Evolutionary conservation across 2,888 invertebrate genomes (phyloP).

Genomic region (Spodoptera picta): DNA sequence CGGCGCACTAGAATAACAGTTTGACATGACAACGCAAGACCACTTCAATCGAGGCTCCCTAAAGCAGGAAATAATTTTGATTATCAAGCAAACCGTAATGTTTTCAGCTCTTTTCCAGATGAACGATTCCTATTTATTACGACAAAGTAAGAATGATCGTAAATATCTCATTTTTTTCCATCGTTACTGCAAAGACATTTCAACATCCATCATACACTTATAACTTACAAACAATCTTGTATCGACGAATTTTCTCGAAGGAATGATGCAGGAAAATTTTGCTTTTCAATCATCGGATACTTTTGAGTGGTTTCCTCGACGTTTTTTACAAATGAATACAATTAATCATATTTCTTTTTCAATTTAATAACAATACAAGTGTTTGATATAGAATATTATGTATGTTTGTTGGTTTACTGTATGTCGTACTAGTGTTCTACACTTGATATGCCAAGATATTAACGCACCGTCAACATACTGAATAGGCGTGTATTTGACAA

Average conservation of each 20-base stretch:
- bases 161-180: constrained; percentile 4
- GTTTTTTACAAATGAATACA: constrained; percentile 28
- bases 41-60: too few species aligned
- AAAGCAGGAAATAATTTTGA: too few species aligned
- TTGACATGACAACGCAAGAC: not conserved
- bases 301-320: constrained; percentile 20
- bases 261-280: constrained; percentile 12
- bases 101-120: too few species aligned
- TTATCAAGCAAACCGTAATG: too few species aligned
- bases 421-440: constrained; percentile 29
- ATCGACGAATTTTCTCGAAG: constrained; percentile 7
- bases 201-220: constrained; percentile 12
- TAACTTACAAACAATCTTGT: constrained; percentile 17
- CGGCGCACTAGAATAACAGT: constrained; percentile 18
- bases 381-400: not conserved
- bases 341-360: constrained; percentile 39
- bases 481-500: constrained; percentile 39
- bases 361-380: constrained; percentile 10
- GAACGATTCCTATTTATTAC: too few species aligned
- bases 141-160: too few species aligned
- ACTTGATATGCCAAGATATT: constrained; percentile 31
- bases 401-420: not conserved
- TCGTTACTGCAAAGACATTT: constrained; percentile 4
- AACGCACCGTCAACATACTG: constrained; percentile 32
- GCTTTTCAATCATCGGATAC: constrained; percentile 18